Base-by-base conservation (phyloP, 2,888 invertebrate species). In the Rhagophthalmus giganteus region DNA sequence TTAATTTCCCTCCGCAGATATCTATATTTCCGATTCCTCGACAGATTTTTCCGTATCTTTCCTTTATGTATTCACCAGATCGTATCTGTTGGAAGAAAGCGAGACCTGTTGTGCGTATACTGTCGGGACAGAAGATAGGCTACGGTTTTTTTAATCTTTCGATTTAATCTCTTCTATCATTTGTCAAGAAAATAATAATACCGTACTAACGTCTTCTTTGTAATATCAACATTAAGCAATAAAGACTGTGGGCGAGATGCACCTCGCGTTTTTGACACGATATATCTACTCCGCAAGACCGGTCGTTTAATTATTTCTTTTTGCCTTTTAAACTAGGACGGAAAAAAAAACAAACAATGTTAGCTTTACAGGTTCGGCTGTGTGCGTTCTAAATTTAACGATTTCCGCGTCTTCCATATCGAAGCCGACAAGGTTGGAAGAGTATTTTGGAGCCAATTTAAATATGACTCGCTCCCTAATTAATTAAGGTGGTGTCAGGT, bases 81-180 rank as follows among this genome's bases (percentile, higher is more conserved):
- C 20, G 16, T 27, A 39, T 39, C 39, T 26, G 12, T 27, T 11
- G 39, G 15, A 30, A 30, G 30, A 30, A 39, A 39, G 30, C 12
- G 13, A 15, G 20, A 25, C 38, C 11, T 28, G 28, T 20, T 39
- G 30, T 30, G 15, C 16, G 32, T 20, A 41, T 25, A 32, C 20
- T 24, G 38, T 46, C 25, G 38, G 30, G 32, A 7, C 20, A 9
- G n/a, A 27, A 25, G 37, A 34, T 35, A 15, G 31, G 24, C 37
- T 26, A 25, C 25, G 38, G 28, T 39, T 39, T 20, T n/a, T 33
- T 20, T 32, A 42, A 45, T 52, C 41, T 47, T 10, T 41, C 27
- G 52, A 47, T 46, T 52, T 47, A 52, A 52, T 52, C 52, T 26
- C 30, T 26, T 39, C 46, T 31, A 37, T 26, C 46, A 52, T 52